Base-by-base conservation (phyloP, 2,888 invertebrate genomes). In the Zaprionus bogoriensis region DNA sequence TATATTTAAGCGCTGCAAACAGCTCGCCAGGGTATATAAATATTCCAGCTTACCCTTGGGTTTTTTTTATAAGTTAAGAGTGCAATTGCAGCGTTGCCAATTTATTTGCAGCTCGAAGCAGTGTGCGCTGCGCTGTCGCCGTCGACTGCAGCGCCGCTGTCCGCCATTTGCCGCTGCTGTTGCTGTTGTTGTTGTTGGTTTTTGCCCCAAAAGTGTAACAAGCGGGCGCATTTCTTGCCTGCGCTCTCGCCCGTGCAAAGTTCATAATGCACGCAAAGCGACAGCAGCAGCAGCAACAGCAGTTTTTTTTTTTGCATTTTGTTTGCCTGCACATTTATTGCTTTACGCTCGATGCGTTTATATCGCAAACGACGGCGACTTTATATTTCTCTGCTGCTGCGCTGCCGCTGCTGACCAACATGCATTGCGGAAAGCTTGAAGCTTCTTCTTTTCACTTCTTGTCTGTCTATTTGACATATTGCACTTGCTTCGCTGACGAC, bases 311-410 rank as follows among this genome's bases (percentile, higher is more conserved):
- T 30, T 55, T 55, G 44, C 51, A 36, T 59, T 51, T 61, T 62
- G 52, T 59, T 67, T 58, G 67, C 74, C 65, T 85, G 83, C 80
- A 77, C 86, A 78, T 86, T 79, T 85, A 82, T 87, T 79, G 75
- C 84, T 85, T 87, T 82, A 85, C 84, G 84, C 84, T 85, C 82
- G 87, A 71, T 85, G 86, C 79, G 77, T 84, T 82, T 77, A 76
- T 69, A 67, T 65, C 55, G 48, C 42, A 52, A 67, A 52, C 54
- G 50, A 28, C 27, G 44, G 46, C 63, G 73, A 61, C 57, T 66
- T 63, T 63, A 41, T 61, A 55, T 53, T 70, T 52, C 14, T n/a
- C n/a, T n/a, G n/a, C n/a, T 52, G 27, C 27, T 27, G 27, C 27
- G 32, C 38, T 10, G 38, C 38, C 62, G 72, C 51, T 48, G 65